Evolutionary conservation across 2,797 vertebrate species (phyloP), one percentile per base, ranked within the genome.

Genomic region (Philypnodon macrostomus): DNA sequence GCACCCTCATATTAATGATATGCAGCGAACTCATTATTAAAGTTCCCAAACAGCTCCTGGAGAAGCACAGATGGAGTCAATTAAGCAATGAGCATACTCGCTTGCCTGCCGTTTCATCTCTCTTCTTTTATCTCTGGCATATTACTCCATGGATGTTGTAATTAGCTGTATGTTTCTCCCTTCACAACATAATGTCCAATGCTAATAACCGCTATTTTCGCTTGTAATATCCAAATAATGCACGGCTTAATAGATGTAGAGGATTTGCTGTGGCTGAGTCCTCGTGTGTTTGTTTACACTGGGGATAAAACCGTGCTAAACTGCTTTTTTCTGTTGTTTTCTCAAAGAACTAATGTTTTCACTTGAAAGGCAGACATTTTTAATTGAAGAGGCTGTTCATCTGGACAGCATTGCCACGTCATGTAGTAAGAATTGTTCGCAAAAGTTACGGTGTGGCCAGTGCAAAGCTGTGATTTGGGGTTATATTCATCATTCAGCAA

Each of bases 11-110:
- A 80, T 87, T 89, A 88, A 89, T 89, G 83, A 85, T 85, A 86
- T 86, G 86, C 87, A 85, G 64, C 79, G 59, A 84, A 84, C 85
- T 89, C 84, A 86, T 87, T 90, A 89, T 85, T 89, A 87, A 88
- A 88, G 85, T 88, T 88, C 82, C 82, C 79, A 85, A 88, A 84
- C 81, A 89, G 81, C 79, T 87, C 87, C 85, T 90, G 82, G 80
- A 90, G 87, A 84, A 86, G 87, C 85, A 84, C 80, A 87, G 85
- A 90, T 88, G 85, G 86, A 88, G 85, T 90, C 83, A 89, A 89
- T 90, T 90, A 90, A 87, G 87, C 84, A 88, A 82, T 81, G 80
- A 85, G 83, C 83, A 80, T 81, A 80, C 79, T 82, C 65, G 77
- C 81, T 80, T 73, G 67, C 68, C 77, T 70, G 73, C 76, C 75